Base-by-base conservation (phyloP, 2,113 vertebrate species). In the Crotalus tigris region DNA sequence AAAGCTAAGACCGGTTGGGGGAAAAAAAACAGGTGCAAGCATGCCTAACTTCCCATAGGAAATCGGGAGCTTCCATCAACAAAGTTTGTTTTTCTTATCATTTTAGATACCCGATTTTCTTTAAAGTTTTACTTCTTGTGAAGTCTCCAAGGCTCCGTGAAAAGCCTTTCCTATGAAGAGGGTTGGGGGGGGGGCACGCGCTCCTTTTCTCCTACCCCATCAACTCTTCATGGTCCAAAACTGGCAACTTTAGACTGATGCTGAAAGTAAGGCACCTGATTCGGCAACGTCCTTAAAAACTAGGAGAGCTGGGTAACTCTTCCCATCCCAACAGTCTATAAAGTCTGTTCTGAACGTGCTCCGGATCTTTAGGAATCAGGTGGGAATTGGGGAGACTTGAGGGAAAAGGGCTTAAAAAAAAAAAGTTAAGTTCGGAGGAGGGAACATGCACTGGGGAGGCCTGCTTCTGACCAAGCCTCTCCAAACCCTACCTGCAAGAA, bases 331-430 rank as follows among this genome's bases (percentile, higher is more conserved):
- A 21, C 33, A 1, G 44, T 94, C 5, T 10, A 0, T 46, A 46
- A 23, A 23, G 5, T 44, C 39, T 13, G 92, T 53, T 95, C 97
- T 95, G 96, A 97, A 97, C 97, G 96, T 85, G 51, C 86, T n/a
- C 58, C 21, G 69, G 19, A 92, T 93, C 10, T 33, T 26, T 6
- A n/a, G 92, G 64, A 61, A 91, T 90, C 88, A 91, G 95, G 54
- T 90, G 97, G 59, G 51, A 19, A 15, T 26, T 23, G 9, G 85
- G 85, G 33, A 29, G 91, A 12, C 46, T n/a, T 49, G 23, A 19
- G 13, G 57, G 3, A 23, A 75, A 10, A 24, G 51, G 29, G 33
- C 19, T 49, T 4, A 6, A 49, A 49, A 49, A 15, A 15, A 10
- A 54, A 53, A 86, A 93, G 94, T 91, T 87, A 33, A 12, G 94